Evolutionary conservation across 1,140 invertebrate genomes (phyloP), one percentile per base, ranked within the genome.

Genomic region (Drosophila suzukii): DNA sequence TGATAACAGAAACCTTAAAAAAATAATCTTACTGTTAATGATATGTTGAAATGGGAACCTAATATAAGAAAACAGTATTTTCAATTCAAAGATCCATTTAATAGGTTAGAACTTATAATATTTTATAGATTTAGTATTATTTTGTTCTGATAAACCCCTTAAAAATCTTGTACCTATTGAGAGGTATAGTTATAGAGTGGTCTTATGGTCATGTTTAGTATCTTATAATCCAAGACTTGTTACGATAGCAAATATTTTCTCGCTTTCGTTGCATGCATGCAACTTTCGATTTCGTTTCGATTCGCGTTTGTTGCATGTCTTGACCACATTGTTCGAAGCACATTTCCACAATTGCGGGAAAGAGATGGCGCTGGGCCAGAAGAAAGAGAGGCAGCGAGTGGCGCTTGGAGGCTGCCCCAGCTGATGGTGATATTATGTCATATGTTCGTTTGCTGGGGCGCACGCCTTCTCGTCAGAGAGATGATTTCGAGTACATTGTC

Each of bases 251-350:
- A 81, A 80, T 75, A 75, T 79, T 82, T 68, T 74, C 63, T 72
- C 57, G 66, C 51, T 76, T 58, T 76, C 51, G 65, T 78, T 72
- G 67, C 43, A 80, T 83, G 82, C 82, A 82, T 86, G 83, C 83
- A 83, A 86, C 83, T 86, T 86, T 86, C 83, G 84, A 86, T 86
- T 86, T 79, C 74, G 84, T 83, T 86, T 86, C 79, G 27, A 79
- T 88, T 88, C 82, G 76, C 71, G 84, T 86, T 88, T 78, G 71
- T 88, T 88, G 84, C 82, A 88, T 88, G 82, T 86, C 79, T 86
- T 88, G 83, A 88, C 83, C 83, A 86, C 83, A 89, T 75, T 78
- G 80, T 76, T 88, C 61, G 66, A 82, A 75, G 47, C 60, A 73
- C 54, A 77, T 72, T 71, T 71, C 65, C 65, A 49, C 68, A 36